phyloP scores from a whole-genome alignment of 2,113 vertebrate species.

The Microcebus griseorufus region DNA sequence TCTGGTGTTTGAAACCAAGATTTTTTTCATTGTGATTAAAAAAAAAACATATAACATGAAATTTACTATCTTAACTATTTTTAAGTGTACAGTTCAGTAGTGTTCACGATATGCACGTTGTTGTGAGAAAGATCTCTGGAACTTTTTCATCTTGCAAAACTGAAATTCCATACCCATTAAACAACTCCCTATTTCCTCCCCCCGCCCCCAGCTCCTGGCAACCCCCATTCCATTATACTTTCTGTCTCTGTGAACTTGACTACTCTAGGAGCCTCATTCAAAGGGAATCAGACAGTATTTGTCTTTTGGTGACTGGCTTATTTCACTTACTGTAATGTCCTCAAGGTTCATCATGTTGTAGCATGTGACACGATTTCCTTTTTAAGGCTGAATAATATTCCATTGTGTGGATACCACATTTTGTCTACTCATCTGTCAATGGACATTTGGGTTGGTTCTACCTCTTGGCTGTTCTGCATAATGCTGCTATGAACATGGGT shows the following conservation, averaged over 20 bases:
- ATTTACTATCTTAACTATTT: neutral
- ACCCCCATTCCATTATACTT: neutral
- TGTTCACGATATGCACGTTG: neutral
- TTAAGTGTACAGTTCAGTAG: neutral
- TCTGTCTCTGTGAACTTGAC: constrained; percentile 1
- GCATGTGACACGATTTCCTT: neutral
- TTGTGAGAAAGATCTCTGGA: neutral
- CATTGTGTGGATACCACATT: neutral
- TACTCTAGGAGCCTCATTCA: neutral
- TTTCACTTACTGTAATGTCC: constrained; percentile 8
- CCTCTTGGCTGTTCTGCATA: neutral
- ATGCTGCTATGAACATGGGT: neutral
- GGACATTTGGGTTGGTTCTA: neutral
- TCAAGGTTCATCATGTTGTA: neutral
- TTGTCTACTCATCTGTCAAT: neutral
- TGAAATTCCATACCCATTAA: neutral
- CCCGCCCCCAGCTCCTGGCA: neutral
- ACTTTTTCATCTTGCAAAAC: neutral
- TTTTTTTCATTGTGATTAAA: neutral
- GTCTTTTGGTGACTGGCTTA: neutral
- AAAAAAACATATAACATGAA: neutral
- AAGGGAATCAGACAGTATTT: neutral
- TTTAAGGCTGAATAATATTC: neutral
- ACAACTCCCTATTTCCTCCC: neutral
- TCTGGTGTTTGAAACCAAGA: constrained; percentile 42